Evolutionary conservation across 1,140 invertebrate genomes (phyloP).

Genomic region (Neodiprion virginianus): DNA sequence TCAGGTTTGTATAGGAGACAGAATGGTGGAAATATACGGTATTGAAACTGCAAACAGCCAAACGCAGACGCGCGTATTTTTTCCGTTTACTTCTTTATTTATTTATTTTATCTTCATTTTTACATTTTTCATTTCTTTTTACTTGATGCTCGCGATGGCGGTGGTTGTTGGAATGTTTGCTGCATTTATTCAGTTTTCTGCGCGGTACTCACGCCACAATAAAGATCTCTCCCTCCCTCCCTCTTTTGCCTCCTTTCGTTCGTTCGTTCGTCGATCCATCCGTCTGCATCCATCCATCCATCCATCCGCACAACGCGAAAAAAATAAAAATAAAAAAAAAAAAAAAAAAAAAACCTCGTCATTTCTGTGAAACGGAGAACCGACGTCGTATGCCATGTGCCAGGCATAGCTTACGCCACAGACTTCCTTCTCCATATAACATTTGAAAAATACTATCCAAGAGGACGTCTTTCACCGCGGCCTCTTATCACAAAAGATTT

Average conservation of each 20-base stretch:
- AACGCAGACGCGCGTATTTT: background rate
- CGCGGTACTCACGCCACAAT: background rate
- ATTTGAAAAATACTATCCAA: background rate
- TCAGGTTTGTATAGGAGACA: too few species aligned
- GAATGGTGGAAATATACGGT: too few species aligned
- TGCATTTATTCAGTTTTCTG: conserved; percentile 7
- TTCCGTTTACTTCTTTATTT: background rate
- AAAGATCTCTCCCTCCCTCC: background rate
- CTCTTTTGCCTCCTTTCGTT: background rate
- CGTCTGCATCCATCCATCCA: background rate
- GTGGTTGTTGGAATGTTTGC: background rate
- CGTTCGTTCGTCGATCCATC: background rate
- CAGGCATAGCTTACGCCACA: background rate
- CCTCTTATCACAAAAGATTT: background rate
- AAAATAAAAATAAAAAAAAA: too few species aligned
- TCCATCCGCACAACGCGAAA: too few species aligned
- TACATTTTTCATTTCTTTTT: background rate
- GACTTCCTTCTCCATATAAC: background rate
- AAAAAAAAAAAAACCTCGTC: too few species aligned
- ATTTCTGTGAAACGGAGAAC: background rate
- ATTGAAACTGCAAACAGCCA: background rate
- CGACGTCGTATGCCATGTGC: background rate
- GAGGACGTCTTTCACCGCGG: background rate
- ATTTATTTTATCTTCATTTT: too few species aligned
- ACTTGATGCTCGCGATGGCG: background rate